Evolutionary conservation across 1,140 invertebrate species (phyloP).

Genomic region (Aporrectodea caliginosa): DNA sequence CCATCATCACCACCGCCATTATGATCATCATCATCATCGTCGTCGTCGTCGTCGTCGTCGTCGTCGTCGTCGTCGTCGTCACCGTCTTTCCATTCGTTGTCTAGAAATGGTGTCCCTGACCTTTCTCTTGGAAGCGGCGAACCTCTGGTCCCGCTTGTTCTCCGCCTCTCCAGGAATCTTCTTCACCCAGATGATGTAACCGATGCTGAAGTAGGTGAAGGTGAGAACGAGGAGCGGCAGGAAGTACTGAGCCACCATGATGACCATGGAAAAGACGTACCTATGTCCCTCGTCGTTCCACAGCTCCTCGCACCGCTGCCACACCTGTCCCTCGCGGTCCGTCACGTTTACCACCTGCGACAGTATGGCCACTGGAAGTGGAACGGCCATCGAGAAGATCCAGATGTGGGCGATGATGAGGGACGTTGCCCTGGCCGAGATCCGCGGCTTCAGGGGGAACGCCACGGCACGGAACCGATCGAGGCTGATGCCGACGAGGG

Average conservation of each 20-base stretch:
- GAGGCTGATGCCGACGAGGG: constrained; percentile 76
- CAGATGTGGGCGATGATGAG: constrained; percentile 75
- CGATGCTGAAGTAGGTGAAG: constrained; percentile 82
- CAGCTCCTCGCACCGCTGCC: not conserved
- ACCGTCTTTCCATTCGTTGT: too few relatives aligned
- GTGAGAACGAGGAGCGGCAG: constrained; percentile 77
- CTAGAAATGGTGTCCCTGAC: constrained; percentile 62
- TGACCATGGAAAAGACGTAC: constrained; percentile 65
- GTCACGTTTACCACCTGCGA: not conserved
- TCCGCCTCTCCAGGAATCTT: constrained; percentile 79
- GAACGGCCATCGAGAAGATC: too few relatives aligned
- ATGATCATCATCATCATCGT: too few relatives aligned
- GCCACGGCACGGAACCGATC: constrained; percentile 84
- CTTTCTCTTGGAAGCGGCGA: constrained; percentile 83
- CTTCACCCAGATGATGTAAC: constrained; percentile 81
- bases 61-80: too few relatives aligned
- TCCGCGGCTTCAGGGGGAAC: constrained; percentile 74
- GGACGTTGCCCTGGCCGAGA: constrained; percentile 73
- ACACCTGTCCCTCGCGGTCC: not conserved
- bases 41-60: too few relatives aligned
- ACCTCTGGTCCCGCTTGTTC: constrained; percentile 71
- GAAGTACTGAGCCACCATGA: constrained; percentile 80
- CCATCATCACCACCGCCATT: too few relatives aligned
- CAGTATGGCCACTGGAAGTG: not conserved
- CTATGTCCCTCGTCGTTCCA: constrained; percentile 7